phyloP scores from a whole-genome alignment of 2,888 invertebrate species.

The Drosophila lacicola region DNA sequence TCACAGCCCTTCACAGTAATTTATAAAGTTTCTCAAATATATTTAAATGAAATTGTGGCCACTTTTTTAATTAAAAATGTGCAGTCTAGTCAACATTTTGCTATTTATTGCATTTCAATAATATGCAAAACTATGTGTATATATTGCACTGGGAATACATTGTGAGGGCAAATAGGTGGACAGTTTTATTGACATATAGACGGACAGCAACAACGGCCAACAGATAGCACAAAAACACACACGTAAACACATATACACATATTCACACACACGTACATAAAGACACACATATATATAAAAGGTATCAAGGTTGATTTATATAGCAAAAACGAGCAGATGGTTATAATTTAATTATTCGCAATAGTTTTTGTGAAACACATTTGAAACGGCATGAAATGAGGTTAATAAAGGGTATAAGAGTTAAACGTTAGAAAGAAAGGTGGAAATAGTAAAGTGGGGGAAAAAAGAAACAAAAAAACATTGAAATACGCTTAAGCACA shows the following conservation, averaged over 20 bases:
- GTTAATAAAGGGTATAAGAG: conserved; percentile 7
- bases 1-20: neutral
- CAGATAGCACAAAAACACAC: conserved; percentile 40
- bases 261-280: conserved; percentile 18
- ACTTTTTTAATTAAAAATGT: conserved; percentile 18
- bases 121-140: neutral
- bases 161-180: conserved; percentile 25
- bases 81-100: conserved; percentile 7
- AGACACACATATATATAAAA: conserved; percentile 3
- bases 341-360: conserved; percentile 19
- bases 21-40: neutral
- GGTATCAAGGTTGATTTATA: conserved; percentile 48
- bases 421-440: conserved; percentile 5
- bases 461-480: conserved; percentile 25
- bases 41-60: conserved; percentile 5
- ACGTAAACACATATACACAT: conserved; percentile 14
- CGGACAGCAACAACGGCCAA: conserved; percentile 44
- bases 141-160: conserved; percentile 5
- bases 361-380: conserved; percentile 9
- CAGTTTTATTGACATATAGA: conserved; percentile 43
- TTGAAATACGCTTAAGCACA: conserved; percentile 29
- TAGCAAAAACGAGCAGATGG: conserved; percentile 26
- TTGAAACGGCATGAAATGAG: conserved; percentile 14
- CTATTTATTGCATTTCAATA: conserved; percentile 13
- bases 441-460: conserved; percentile 16